phyloP scores from a whole-genome alignment of 1,140 invertebrate species.

The Bombus waltoni region DNA sequence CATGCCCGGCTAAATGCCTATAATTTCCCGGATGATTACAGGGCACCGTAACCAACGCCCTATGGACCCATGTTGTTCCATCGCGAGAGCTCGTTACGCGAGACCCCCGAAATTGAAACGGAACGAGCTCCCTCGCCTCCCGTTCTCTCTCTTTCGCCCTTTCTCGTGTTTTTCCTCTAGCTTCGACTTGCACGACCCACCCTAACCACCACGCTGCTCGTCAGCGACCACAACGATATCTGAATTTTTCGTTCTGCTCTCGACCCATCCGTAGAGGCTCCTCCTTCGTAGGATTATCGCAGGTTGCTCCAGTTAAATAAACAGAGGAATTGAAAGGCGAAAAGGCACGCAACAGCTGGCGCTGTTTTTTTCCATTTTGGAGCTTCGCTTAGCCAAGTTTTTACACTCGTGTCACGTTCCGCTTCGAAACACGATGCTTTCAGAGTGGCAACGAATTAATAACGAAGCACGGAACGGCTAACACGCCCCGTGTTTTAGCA shows the following conservation, averaged over 20 bases:
- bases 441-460: neutral
- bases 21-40: slow-evolving; percentile 82
- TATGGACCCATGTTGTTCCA: slow-evolving; percentile 53
- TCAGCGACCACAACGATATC: slow-evolving; percentile 70
- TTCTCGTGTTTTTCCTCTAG: neutral
- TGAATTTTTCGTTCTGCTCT: slow-evolving; percentile 46
- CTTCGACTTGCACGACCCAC: neutral
- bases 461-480: neutral
- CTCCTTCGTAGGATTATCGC: slow-evolving; percentile 52
- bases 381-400: neutral
- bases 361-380: neutral
- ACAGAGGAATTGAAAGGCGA: slow-evolving; percentile 64
- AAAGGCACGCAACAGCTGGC: slow-evolving; percentile 28
- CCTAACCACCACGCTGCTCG: neutral
- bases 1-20: slow-evolving; percentile 80
- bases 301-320: slow-evolving; percentile 66
- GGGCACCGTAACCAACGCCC: slow-evolving; percentile 72
- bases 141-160: neutral
- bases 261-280: slow-evolving; percentile 56
- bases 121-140: slow-evolving; percentile 46
- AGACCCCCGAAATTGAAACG: slow-evolving; percentile 77
- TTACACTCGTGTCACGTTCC: slow-evolving; percentile 21
- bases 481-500: neutral
- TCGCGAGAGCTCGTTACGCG: slow-evolving; percentile 67
- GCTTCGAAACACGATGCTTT: slow-evolving; percentile 10